phyloP scores from a whole-genome alignment of 2,797 vertebrate species.

The Schizothorax lantsangensis region DNA sequence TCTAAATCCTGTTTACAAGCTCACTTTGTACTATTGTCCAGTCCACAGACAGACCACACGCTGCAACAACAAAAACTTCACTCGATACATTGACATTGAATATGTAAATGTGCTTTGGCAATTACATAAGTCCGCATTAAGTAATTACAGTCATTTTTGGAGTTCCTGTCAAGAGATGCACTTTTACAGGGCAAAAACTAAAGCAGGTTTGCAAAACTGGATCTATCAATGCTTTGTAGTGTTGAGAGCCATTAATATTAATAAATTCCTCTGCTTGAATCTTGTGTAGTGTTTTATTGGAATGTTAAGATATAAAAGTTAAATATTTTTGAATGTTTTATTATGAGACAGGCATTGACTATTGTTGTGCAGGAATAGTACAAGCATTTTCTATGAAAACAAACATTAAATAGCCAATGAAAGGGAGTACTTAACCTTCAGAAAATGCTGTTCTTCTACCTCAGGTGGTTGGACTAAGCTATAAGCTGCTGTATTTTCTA shows the following conservation, averaged over 20 bases:
- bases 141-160: slow-evolving; percentile 37
- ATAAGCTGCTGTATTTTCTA: neutral
- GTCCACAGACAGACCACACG: neutral
- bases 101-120: slow-evolving; percentile 35
- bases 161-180: slow-evolving; percentile 2
- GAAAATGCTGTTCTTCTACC: neutral
- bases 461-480: neutral
- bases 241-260: neutral
- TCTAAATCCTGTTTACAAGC: neutral
- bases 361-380: neutral
- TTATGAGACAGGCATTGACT: neutral
- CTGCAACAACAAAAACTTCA: slow-evolving; percentile 14
- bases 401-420: neutral
- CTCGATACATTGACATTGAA: slow-evolving; percentile 12
- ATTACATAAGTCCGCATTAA: slow-evolving; percentile 26
- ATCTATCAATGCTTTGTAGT: neutral
- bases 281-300: slow-evolving; percentile 12
- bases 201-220: neutral
- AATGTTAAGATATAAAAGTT: neutral
- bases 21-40: neutral
- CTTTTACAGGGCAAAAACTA: slow-evolving; percentile 24
- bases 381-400: neutral
- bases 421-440: neutral
- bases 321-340: neutral
- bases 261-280: neutral